A percentile compares a stretch with the other conserved stretches of the same genome.
phyloP scores from a whole-genome alignment of 2,113 vertebrate species.

The Stictonetta naevosa region DNA sequence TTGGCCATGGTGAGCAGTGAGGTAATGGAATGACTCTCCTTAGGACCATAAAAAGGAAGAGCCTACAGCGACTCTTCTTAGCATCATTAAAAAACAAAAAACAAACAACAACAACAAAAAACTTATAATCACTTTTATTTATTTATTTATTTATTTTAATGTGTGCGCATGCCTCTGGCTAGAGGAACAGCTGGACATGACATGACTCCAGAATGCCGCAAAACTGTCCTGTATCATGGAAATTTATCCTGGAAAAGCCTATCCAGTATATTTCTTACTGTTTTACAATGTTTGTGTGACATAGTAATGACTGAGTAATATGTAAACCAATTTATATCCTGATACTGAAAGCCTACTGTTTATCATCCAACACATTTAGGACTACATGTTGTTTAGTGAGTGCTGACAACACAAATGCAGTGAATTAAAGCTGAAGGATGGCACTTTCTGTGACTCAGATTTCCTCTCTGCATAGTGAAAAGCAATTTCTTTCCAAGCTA shows the following conservation, averaged over 20 bases:
- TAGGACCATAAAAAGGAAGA: background rate
- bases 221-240: background rate
- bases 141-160: too few relatives aligned
- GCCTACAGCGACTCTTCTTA: background rate
- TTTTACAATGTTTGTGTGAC: background rate
- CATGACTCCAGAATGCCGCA: background rate
- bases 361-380: background rate
- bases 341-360: background rate
- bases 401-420: background rate
- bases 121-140: background rate
- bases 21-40: background rate
- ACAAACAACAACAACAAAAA: background rate
- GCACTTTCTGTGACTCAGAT: background rate
- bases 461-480: background rate
- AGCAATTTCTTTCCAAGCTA: background rate
- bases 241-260: background rate
- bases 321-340: background rate
- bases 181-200: background rate
- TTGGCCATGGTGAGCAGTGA: background rate
- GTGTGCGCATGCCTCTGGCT: background rate
- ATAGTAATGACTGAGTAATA: background rate
- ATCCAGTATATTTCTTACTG: background rate
- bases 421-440: background rate
- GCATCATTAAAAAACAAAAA: background rate
- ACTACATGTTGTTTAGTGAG: background rate